phyloP scores from a whole-genome alignment of 30 jellyfish, hydroid and myxozoan species.

The Chironex yamaguchii region DNA sequence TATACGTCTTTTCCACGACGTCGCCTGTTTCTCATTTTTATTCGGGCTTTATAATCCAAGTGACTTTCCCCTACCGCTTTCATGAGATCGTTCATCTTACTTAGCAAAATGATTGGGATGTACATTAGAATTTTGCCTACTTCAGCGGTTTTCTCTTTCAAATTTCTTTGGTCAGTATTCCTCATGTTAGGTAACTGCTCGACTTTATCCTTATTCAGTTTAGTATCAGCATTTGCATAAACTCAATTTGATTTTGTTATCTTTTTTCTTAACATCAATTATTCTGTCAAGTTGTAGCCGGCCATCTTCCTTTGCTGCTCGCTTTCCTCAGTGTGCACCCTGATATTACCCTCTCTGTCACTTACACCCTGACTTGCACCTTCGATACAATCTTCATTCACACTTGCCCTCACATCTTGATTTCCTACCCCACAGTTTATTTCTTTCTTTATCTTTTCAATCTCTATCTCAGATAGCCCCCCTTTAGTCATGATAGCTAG shows the following conservation, averaged over 20 bases:
- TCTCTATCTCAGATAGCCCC: constrained; percentile 27
- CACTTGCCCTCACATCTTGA: constrained; percentile 1
- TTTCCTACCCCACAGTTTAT: constrained; percentile 1
- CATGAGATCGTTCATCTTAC: constrained; percentile 33
- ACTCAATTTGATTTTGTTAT: background rate
- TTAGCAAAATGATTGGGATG: background rate
- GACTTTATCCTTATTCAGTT: constrained; percentile 4
- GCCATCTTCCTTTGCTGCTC: constrained; percentile 4
- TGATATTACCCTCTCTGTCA: background rate
- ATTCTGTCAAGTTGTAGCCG: constrained; percentile 2
- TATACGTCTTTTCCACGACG: constrained; percentile 39
- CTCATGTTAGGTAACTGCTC: constrained; percentile 22
- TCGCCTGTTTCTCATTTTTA: constrained; percentile 6
- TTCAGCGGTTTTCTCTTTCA: constrained; percentile 42
- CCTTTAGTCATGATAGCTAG: constrained; percentile 32
- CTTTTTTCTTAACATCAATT: background rate
- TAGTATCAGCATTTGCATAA: background rate
- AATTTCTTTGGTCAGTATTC: constrained; percentile 31
- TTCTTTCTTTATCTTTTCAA: constrained; percentile 30
- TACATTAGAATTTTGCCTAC: constrained; percentile 2
- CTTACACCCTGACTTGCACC: constrained; percentile 14
- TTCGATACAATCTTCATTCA: background rate
- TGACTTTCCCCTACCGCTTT: constrained; percentile 24
- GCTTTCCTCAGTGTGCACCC: constrained; percentile 25
- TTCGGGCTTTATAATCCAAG: background rate